phyloP scores from a whole-genome alignment of 2,113 vertebrate genomes.

The Dipodomys spectabilis region DNA sequence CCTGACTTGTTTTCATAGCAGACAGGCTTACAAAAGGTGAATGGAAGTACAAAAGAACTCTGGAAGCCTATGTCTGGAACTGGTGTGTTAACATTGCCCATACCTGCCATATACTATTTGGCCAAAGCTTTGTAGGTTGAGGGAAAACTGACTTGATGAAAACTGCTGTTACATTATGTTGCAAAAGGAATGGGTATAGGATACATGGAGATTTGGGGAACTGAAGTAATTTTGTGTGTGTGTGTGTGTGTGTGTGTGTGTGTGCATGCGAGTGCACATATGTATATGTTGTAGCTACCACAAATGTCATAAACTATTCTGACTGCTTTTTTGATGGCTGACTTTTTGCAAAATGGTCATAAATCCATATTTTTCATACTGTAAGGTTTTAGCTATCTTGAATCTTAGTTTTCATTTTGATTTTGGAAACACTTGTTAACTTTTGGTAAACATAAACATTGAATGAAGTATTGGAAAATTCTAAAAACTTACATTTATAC shows the following conservation, averaged over 20 bases:
- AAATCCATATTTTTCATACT: not conserved
- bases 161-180: not conserved
- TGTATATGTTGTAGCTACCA: not conserved
- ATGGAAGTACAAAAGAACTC: not conserved
- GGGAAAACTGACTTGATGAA: not conserved
- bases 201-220: not conserved
- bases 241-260: too few relatives aligned
- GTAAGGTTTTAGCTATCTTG: not conserved
- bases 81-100: not conserved
- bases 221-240: not conserved
- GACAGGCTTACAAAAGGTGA: not conserved
- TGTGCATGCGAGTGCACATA: too few relatives aligned
- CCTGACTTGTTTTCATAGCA: not conserved
- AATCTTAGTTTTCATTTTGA: not conserved
- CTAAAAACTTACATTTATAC: not conserved
- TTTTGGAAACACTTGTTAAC: not conserved
- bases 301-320: not conserved
- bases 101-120: not conserved
- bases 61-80: not conserved
- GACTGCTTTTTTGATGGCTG: not conserved
- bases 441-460: slow-evolving; percentile 1
- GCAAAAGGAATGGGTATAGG: not conserved
- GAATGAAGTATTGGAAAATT: not conserved
- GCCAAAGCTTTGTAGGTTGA: not conserved
- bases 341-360: not conserved